Conservation (phyloP, 2,888 invertebrate species). For the Gandaritis pyraliata region DNA sequence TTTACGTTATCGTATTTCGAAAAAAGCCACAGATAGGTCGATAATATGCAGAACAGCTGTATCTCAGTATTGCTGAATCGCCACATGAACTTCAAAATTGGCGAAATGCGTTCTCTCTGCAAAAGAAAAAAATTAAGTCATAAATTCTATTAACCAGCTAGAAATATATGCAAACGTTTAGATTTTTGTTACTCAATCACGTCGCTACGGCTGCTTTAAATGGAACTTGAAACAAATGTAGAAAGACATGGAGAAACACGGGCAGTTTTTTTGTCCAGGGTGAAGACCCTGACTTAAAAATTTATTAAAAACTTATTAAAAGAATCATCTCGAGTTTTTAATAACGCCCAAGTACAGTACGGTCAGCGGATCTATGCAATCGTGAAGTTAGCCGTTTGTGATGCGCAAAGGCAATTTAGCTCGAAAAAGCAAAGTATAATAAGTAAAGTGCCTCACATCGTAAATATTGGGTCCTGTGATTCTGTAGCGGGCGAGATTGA, state of each 20-base stretch:
- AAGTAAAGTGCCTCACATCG: conserved; percentile 67
- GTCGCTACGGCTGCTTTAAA: no score
- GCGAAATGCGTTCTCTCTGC: conserved; percentile 84
- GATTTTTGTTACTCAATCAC: no score
- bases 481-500: conserved; percentile 87
- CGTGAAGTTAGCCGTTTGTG: no score
- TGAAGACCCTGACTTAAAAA: no score
- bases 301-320: no score
- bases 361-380: no score
- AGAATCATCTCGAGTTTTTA: no score
- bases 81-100: conserved; percentile 86
- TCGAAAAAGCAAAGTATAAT: neutral
- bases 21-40: conserved; percentile 88
- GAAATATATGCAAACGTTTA: neutral
- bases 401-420: no score
- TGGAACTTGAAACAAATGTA: no score
- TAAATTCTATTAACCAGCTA: neutral
- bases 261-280: no score
- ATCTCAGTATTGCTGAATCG: conserved; percentile 88
- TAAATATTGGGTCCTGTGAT: conserved; percentile 86
- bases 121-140: conserved; percentile 46
- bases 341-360: no score
- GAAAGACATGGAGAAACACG: no score
- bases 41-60: conserved; percentile 85
- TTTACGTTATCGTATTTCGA: conserved; percentile 78